These are phyloP conservation scores for Anastatus disparis DNA, from an alignment of 1,140 invertebrate species.

Conservation along the genomic window DNA sequence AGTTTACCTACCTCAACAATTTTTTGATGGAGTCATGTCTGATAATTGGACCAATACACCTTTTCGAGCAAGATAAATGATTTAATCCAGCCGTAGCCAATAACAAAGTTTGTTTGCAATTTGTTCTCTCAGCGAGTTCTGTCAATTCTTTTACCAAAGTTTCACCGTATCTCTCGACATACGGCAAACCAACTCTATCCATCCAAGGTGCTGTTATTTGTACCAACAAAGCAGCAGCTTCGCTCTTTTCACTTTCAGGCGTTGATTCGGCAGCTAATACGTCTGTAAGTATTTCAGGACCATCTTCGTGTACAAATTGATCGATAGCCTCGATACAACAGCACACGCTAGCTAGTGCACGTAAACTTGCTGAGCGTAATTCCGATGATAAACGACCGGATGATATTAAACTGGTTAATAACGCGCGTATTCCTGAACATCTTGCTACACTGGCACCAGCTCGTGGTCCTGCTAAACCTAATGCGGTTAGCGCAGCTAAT, in stretches of 20 bases:
- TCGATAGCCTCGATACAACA: conserved; percentile 73
- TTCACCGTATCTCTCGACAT: conserved; percentile 52
- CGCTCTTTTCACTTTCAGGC: conserved; percentile 68
- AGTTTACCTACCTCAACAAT: conserved; percentile 55
- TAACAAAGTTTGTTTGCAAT: conserved; percentile 73
- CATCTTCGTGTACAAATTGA: conserved; percentile 73
- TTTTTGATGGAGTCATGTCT: conserved; percentile 68
- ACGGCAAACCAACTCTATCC: conserved; percentile 60
- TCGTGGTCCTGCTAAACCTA: conserved; percentile 69
- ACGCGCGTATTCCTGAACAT: conserved; percentile 70
- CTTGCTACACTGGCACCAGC: conserved; percentile 72
- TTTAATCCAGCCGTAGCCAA: conserved; percentile 76
- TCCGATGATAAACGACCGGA: conserved; percentile 64
- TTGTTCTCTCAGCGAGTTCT: conserved; percentile 66
- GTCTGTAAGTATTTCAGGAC: conserved; percentile 73
- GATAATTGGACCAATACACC: conserved; percentile 68
- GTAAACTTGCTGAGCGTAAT: conserved; percentile 67
- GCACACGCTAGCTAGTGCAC: conserved; percentile 75
- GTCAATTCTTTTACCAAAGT: conserved; percentile 58
- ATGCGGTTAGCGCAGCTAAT: conserved; percentile 62
- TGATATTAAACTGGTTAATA: conserved; percentile 64
- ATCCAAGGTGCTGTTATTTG: conserved; percentile 80
- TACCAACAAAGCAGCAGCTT: conserved; percentile 77
- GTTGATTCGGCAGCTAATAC: conserved; percentile 61
- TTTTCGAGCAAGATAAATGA: conserved; percentile 67